A percentile compares a stretch with the other conserved stretches of the same genome.
Evolutionary conservation across 2,113 vertebrate species (phyloP).

Genomic region (Mugil cephalus): DNA sequence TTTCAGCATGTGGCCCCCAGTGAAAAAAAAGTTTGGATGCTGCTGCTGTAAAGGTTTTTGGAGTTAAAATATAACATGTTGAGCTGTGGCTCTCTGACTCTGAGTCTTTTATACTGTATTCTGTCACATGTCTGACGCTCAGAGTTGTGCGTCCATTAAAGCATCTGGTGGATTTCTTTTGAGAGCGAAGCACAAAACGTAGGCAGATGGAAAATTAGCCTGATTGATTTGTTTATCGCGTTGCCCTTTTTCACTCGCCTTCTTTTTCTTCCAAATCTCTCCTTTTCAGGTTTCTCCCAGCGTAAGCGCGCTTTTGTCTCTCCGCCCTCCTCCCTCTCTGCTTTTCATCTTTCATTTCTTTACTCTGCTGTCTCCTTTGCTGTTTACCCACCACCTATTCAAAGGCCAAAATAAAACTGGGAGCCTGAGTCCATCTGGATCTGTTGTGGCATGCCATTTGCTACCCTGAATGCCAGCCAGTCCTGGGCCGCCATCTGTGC

Average conservation of each 20-base stretch:
- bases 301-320: slow-evolving; percentile 8
- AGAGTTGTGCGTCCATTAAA: not conserved
- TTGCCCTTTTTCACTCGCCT: slow-evolving; percentile 8
- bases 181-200: slow-evolving; percentile 15
- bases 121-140: too few species aligned
- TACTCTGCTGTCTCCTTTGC: slow-evolving; percentile 6
- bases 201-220: slow-evolving; percentile 28
- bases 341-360: slow-evolving; percentile 4
- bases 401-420: slow-evolving; percentile 23
- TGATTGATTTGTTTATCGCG: slow-evolving; percentile 18
- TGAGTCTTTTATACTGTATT: too few species aligned
- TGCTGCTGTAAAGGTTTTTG: too few species aligned
- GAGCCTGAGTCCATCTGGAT: slow-evolving; percentile 66
- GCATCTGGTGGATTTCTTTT: slow-evolving; percentile 26
- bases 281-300: not conserved
- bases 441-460: slow-evolving; percentile 63
- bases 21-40: too few species aligned
- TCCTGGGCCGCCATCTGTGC: slow-evolving; percentile 64
- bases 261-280: not conserved
- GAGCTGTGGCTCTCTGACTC: too few species aligned
- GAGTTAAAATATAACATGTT: too few species aligned
- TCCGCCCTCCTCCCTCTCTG: not conserved
- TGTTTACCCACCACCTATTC: slow-evolving; percentile 34
- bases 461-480: slow-evolving; percentile 43
- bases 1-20: too few species aligned